A percentile compares a stretch with the other conserved stretches of the same genome.
These are phyloP conservation scores for Bombus soroeensis DNA, from an alignment of 1,140 invertebrate genomes.

Conservation along the genomic window DNA sequence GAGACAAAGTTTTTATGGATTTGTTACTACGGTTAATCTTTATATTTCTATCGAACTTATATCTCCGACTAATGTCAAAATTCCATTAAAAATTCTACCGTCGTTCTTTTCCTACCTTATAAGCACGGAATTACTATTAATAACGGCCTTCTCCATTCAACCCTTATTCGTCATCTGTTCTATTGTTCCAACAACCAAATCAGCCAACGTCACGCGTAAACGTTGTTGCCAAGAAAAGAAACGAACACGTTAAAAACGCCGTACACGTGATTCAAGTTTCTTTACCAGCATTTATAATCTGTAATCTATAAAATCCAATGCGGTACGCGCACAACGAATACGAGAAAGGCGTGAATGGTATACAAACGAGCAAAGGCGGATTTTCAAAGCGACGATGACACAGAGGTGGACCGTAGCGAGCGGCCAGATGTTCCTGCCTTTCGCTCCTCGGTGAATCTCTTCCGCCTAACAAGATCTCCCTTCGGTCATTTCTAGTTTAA, in stretches of 20 bases:
- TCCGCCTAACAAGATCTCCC: constrained; percentile 28
- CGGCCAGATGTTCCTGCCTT: constrained; percentile 43
- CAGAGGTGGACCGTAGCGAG: neutral
- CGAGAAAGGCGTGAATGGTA: constrained; percentile 25
- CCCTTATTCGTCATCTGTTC: neutral
- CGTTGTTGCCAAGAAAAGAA: neutral
- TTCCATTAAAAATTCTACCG: neutral
- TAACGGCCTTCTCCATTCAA: neutral
- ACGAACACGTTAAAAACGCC: neutral
- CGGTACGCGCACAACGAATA: constrained; percentile 6
- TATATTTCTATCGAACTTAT: too few species aligned
- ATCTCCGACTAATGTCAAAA: neutral
- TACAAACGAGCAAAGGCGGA: constrained; percentile 55
- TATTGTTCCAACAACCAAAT: neutral
- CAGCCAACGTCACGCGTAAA: neutral
- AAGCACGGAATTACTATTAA: neutral
- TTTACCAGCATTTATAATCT: too few species aligned
- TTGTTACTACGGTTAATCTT: too few species aligned
- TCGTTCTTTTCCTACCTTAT: neutral
- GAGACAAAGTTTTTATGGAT: too few species aligned
- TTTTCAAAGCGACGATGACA: constrained; percentile 29
- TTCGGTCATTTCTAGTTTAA: constrained; percentile 46
- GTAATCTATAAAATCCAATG: neutral
- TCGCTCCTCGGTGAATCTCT: constrained; percentile 30
- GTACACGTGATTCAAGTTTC: neutral